Base-by-base conservation (phyloP, 2,113 vertebrate species). In the Perca flavescens region DNA sequence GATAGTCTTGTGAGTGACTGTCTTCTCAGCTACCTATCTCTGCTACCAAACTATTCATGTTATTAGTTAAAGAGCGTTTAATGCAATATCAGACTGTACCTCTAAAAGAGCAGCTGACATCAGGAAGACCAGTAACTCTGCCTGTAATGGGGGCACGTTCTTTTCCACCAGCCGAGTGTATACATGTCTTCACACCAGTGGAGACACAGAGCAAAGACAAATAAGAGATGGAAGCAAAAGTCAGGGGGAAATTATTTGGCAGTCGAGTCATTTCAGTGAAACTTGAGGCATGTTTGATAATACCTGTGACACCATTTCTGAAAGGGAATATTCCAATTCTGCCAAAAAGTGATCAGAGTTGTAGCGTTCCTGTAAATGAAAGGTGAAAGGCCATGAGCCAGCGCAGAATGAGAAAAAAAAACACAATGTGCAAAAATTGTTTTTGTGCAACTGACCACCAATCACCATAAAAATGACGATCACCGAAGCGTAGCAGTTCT, bases 401-500 rank as follows among this genome's bases (percentile, higher is more conserved):
- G 22, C 10, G 50, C 16, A 15, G n/a, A 50, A 47, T 17, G 21
- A 8, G 0, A 46, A 28, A 43, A 11, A 10, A 43, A 10, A 43
- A 43, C 8, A 13, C 34, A 2, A 13, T 11, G 46, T 4, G 60
- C 28, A 22, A 14, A 28, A 57, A 54, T 5, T 1, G 16, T 21
- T 68, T 31, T 8, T 31, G 19, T 0, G 21, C 15, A 47, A 89
- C 92, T 87, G 62, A 86, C 90, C 72, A 92, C 58, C 62, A 63
- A 54, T 84, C 89, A 66, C 74, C 84, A 54, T 91, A 89, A 75
- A 94, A 95, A 22, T 80, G 77, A 0, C 91, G 78, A 74, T 92
- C 95, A 43, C 87, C 92, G 67, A 95, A 94, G 36, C 34, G 0
- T 57, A 95, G 75, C 58, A 93, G 77, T 31, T 94, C 93, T 43